These are phyloP conservation scores for Tiaroga cobitis DNA, from an alignment of 2,797 vertebrate genomes.

Conservation along the genomic window DNA sequence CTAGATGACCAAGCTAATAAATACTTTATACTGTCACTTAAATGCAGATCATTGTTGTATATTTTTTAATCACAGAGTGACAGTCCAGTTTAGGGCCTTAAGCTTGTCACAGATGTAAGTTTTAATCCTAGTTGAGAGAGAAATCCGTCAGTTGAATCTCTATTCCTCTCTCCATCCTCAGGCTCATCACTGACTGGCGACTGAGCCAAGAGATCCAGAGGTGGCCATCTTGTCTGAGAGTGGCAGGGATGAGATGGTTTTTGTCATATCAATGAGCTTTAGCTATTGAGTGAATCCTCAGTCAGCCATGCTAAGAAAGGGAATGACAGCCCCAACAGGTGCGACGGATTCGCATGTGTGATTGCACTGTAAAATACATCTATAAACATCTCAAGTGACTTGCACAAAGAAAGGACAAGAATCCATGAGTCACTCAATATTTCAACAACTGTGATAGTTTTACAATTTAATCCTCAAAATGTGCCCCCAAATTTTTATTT, in stretches of 20 bases:
- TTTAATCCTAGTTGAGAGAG: conserved; percentile 36
- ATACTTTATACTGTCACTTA: conserved; percentile 26
- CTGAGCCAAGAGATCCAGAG: conserved; percentile 20
- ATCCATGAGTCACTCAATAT: neutral
- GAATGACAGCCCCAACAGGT: conserved; percentile 39
- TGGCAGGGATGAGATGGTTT: conserved; percentile 41
- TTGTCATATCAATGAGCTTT: conserved; percentile 44
- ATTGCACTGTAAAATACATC: conserved; percentile 44
- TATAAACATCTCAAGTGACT: neutral
- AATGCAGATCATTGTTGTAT: conserved; percentile 35
- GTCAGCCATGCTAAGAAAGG: conserved; percentile 47
- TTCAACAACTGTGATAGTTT: neutral
- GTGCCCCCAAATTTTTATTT: neutral
- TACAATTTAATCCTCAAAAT: neutral
- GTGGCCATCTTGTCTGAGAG: conserved; percentile 20
- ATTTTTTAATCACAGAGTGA: conserved; percentile 40
- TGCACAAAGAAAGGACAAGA: neutral
- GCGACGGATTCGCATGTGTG: conserved; percentile 26
- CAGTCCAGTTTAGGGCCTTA: conserved; percentile 16
- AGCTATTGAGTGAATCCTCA: conserved; percentile 37
- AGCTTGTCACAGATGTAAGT: conserved; percentile 40
- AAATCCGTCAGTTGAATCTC: conserved; percentile 41
- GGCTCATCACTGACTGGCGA: conserved; percentile 28
- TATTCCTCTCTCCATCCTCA: conserved; percentile 35
- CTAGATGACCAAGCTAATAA: conserved; percentile 25